Evolutionary conservation across 2,888 invertebrate genomes (phyloP).

Genomic region (Nebria brevicollis): DNA sequence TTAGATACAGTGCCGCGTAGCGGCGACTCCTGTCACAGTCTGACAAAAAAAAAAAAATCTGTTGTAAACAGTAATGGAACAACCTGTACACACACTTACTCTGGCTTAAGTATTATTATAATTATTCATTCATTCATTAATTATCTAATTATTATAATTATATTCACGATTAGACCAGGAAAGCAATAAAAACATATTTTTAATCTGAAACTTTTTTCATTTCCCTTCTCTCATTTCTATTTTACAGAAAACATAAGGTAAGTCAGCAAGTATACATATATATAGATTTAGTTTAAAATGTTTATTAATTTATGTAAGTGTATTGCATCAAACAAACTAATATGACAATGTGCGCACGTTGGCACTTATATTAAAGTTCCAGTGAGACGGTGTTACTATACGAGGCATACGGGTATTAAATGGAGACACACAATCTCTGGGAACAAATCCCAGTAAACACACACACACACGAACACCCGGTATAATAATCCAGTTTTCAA

Average conservation of each 20-base stretch:
- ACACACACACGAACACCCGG: slow-evolving; percentile 27
- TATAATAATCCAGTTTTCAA: slow-evolving; percentile 21
- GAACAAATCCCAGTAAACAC: slow-evolving; percentile 2
- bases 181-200: slow-evolving; percentile 63
- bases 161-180: slow-evolving; percentile 60
- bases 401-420: not conserved
- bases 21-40: slow-evolving; percentile 33
- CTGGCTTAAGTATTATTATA: slow-evolving; percentile 49
- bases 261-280: slow-evolving; percentile 2
- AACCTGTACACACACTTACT: slow-evolving; percentile 43
- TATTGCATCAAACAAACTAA: not conserved
- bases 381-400: slow-evolving; percentile 6
- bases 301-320: not conserved
- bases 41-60: not conserved
- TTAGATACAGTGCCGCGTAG: slow-evolving; percentile 25
- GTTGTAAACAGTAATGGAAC: slow-evolving; percentile 17
- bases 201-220: slow-evolving; percentile 56
- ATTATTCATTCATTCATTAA: slow-evolving; percentile 38
- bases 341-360: not conserved
- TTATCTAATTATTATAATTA: slow-evolving; percentile 49
- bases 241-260: not conserved
- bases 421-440: not conserved
- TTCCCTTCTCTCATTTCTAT: slow-evolving; percentile 10
- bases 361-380: not conserved
- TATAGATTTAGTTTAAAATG: not conserved